These are phyloP conservation scores for Crotalus horridus DNA, from an alignment of 2,113 vertebrate species.

Conservation along the genomic window DNA sequence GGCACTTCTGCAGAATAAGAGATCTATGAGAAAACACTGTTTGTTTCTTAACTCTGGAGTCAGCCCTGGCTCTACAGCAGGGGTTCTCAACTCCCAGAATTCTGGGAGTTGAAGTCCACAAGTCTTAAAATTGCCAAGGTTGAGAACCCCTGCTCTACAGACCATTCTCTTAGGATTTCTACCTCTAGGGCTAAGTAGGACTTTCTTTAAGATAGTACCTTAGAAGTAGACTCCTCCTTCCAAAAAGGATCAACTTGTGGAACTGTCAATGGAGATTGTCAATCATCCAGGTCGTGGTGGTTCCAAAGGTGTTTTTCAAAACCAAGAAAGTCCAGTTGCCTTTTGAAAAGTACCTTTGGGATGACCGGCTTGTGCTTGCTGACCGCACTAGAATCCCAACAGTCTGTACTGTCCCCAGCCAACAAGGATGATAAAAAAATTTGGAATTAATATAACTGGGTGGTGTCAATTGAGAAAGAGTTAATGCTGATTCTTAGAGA, in stretches of 20 bases:
- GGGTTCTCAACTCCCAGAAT: too few species aligned
- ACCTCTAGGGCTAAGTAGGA: background rate
- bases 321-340: background rate
- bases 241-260: background rate
- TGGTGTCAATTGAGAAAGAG: background rate
- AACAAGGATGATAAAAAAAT: background rate
- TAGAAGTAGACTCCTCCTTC: background rate
- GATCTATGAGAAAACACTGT: background rate
- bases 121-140: too few species aligned
- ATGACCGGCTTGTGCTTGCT: background rate
- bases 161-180: background rate
- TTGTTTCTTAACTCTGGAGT: background rate
- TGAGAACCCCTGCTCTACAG: background rate
- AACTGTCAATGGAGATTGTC: background rate
- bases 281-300: background rate
- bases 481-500: background rate
- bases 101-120: too few species aligned
- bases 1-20: background rate
- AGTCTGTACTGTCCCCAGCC: background rate
- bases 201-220: background rate
- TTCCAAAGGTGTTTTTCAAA: background rate
- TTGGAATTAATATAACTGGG: background rate
- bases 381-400: background rate
- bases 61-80: background rate
- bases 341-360: background rate